Evolutionary conservation across 2,113 vertebrate species (phyloP), one percentile per base, ranked within the genome.

Genomic region (Seriola aureovittata): DNA sequence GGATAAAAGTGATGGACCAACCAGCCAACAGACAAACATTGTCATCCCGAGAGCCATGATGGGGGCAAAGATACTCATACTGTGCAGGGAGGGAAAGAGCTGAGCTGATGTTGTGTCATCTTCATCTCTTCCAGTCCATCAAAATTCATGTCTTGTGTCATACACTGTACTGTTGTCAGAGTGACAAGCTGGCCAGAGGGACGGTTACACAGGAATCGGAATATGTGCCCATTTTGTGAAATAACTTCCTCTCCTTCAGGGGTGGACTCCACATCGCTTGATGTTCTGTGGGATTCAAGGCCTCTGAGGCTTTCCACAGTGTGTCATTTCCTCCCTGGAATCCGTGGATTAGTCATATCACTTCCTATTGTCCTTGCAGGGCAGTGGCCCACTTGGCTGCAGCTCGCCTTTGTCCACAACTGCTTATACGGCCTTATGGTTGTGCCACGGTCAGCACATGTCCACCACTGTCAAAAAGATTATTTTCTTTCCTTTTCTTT

Each of bases 261-360:
- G 83, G n/a, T 58, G 83, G 75, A 78, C 72, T 75, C 81, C 75
- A 68, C 68, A 63, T 85, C 4, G 29, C 68, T 71, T 72, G 70
- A 87, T 70, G 38, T 86, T 90, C 81, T 87, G 88, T 82, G 87
- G 82, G 90, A 95, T 89, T 89, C 90, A 85, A 85, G 70, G 80
- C 72, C 90, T 91, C 75, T n/a, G 74, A 87, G 87, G 82, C 80
- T 91, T 91, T 94, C 94, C 93, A 91, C 82, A 36, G 75, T 67
- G 57, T 93, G 93, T 93, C 90, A 92, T 94, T 94, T 95, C 94
- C 94, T 94, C 75, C 54, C 72, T 84, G 79, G 81, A 84, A 91
- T 89, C 87, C 8, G 60, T 71, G 90, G 89, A 93, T 91, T 86
- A 92, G 88, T 91, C 90, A 87, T 88, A 89, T 93, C 89, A 85